Percentiles rank a stretch among this genome's conserved stretches.
phyloP scores from a whole-genome alignment of 2,888 invertebrate genomes.

The Nesidiocoris tenuis region DNA sequence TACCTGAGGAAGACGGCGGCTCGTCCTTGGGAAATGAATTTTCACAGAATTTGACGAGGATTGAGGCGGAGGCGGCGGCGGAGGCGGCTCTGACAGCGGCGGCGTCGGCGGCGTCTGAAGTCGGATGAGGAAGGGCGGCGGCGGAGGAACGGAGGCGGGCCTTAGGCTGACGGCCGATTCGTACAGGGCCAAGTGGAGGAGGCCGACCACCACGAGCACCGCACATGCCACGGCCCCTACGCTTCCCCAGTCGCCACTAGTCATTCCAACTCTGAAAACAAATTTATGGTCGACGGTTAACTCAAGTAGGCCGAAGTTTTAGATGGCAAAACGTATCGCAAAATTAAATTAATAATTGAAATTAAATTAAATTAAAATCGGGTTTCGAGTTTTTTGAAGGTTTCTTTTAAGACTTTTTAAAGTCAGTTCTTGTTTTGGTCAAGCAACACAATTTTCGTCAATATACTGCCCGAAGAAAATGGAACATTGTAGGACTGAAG shows the following conservation, averaged over 20 bases:
- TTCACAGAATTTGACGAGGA: slow-evolving; percentile 51
- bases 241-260: slow-evolving; percentile 41
- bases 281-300: no score
- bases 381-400: no score
- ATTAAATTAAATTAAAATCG: no score
- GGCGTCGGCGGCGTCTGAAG: slow-evolving; percentile 32
- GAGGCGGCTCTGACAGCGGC: slow-evolving; percentile 40
- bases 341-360: no score
- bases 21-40: slow-evolving; percentile 64
- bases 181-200: slow-evolving; percentile 40
- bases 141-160: slow-evolving; percentile 40
- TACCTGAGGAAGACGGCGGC: slow-evolving; percentile 65
- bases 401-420: no score
- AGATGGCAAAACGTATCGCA: no score
- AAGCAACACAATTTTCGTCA: no score
- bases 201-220: slow-evolving; percentile 30
- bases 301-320: no score
- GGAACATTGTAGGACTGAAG: no score
- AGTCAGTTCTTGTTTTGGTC: no score
- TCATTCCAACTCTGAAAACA: slow-evolving; percentile 42
- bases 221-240: slow-evolving; percentile 37
- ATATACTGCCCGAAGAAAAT: no score
- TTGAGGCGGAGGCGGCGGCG: slow-evolving; percentile 43
- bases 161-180: slow-evolving; percentile 40
- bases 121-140: slow-evolving; percentile 21